Percentiles rank a stretch among this genome's conserved stretches.
phyloP scores from a whole-genome alignment of 2,113 vertebrate species.

The Mugil cephalus region DNA sequence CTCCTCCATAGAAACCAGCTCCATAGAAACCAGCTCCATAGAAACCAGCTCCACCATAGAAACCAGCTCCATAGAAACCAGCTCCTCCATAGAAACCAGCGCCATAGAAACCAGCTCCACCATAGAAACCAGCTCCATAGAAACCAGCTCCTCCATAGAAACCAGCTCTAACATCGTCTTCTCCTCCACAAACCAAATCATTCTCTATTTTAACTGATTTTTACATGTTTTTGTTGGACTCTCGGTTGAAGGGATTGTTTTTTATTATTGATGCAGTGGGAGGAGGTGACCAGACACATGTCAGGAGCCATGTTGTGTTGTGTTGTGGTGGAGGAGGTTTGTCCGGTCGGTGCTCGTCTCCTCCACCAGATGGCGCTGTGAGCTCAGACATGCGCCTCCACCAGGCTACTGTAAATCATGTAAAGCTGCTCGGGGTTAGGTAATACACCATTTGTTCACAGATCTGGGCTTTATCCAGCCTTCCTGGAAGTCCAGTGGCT shows the following conservation, averaged over 20 bases:
- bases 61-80: too few species aligned
- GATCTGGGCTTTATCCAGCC: conserved; percentile 55
- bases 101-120: too few species aligned
- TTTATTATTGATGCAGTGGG: too few species aligned
- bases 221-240: background rate
- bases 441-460: conserved; percentile 67
- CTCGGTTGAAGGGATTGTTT: too few species aligned
- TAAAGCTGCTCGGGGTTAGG: conserved; percentile 59
- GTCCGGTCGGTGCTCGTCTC: background rate
- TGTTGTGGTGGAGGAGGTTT: conserved; percentile 31
- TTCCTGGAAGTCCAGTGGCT: conserved; percentile 54
- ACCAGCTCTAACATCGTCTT: conserved; percentile 52
- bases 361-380: conserved; percentile 66
- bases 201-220: background rate
- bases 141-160: conserved; percentile 62
- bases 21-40: too few species aligned
- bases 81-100: too few species aligned
- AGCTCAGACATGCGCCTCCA: conserved; percentile 13
- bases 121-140: too few species aligned
- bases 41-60: too few species aligned
- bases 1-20: too few species aligned
- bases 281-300: too few species aligned
- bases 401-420: conserved; percentile 65
- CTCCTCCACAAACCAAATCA: background rate
- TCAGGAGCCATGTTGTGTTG: conserved; percentile 53